phyloP scores from a whole-genome alignment of 2,888 invertebrate genomes.

The Dorcus parallelipipedus region DNA sequence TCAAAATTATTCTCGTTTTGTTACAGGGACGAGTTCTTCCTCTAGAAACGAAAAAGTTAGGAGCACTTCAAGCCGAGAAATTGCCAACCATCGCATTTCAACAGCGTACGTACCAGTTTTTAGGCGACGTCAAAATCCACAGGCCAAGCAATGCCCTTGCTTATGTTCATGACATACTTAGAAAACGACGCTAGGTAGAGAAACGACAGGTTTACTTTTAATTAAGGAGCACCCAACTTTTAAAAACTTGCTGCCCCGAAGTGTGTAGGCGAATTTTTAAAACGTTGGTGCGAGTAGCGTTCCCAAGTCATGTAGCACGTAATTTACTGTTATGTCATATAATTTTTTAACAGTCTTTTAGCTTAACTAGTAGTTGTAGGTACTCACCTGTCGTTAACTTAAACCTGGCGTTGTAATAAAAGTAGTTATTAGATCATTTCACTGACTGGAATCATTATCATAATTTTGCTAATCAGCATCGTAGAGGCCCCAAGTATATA shows the following conservation, averaged over 20 bases:
- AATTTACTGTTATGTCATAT: neutral
- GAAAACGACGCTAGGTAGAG: conserved; percentile 43
- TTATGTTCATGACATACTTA: conserved; percentile 46
- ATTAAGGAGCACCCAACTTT: neutral
- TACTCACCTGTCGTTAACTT: conserved; percentile 9
- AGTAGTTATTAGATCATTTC: conserved; percentile 14
- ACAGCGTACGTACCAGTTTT: conserved; percentile 49
- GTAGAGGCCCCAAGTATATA: neutral
- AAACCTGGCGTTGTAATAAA: conserved; percentile 30
- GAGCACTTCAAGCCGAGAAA: conserved; percentile 31
- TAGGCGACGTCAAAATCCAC: conserved; percentile 24
- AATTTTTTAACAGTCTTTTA: neutral
- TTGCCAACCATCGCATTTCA: conserved; percentile 42
- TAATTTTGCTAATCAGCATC: neutral
- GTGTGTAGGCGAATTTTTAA: neutral
- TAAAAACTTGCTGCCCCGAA: neutral
- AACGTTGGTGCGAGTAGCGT: neutral
- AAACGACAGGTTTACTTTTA: conserved; percentile 11
- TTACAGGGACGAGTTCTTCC: conserved; percentile 21
- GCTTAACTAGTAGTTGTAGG: conserved; percentile 1
- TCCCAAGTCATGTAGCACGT: neutral
- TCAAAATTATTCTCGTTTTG: neutral
- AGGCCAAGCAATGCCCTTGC: conserved; percentile 41
- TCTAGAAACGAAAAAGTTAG: conserved; percentile 25
- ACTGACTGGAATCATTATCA: neutral